Conservation (phyloP, 2,888 invertebrate genomes). For the Poecilobothrus nobilitatus region DNA sequence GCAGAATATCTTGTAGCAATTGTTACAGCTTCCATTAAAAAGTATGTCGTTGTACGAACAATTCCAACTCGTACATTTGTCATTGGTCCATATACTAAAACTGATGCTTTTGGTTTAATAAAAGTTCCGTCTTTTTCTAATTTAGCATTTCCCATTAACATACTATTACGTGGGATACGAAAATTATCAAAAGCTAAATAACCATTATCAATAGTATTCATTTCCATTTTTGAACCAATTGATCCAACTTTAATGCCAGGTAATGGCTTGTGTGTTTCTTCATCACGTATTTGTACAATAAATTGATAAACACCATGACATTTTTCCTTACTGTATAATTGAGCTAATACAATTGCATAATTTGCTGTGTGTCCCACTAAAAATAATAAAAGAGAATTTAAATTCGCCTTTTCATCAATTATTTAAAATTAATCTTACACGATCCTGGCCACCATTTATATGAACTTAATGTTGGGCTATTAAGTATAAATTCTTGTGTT, state of each 20-base stretch:
- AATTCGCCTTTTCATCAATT: not conserved
- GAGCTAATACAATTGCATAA: conserved; percentile 86
- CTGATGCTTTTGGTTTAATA: conserved; percentile 70
- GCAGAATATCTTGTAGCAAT: conserved; percentile 88
- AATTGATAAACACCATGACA: conserved; percentile 88
- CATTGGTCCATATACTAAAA: conserved; percentile 81
- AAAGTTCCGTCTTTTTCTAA: conserved; percentile 93
- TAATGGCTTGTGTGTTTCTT: conserved; percentile 78
- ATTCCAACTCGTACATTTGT: conserved; percentile 85
- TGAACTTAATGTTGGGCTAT: conserved; percentile 78
- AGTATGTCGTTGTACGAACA: conserved; percentile 66
- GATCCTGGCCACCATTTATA: conserved; percentile 97
- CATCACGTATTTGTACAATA: conserved; percentile 81
- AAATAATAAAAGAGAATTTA: conserved; percentile 11
- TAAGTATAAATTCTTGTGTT: conserved; percentile 75
- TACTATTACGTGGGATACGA: conserved; percentile 77
- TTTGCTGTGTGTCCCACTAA: conserved; percentile 90
- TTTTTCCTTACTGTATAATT: conserved; percentile 72
- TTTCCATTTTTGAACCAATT: conserved; percentile 90
- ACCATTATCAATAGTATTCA: conserved; percentile 88
- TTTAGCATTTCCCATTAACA: conserved; percentile 91
- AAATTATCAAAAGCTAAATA: conserved; percentile 82
- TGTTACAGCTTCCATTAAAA: conserved; percentile 75
- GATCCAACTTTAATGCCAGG: conserved; percentile 87
- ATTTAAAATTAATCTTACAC: conserved; percentile 47